A percentile compares a stretch with the other conserved stretches of the same genome.
These are phyloP conservation scores for Proteles cristata DNA, from an alignment of 2,113 vertebrate genomes.

Conservation along the genomic window DNA sequence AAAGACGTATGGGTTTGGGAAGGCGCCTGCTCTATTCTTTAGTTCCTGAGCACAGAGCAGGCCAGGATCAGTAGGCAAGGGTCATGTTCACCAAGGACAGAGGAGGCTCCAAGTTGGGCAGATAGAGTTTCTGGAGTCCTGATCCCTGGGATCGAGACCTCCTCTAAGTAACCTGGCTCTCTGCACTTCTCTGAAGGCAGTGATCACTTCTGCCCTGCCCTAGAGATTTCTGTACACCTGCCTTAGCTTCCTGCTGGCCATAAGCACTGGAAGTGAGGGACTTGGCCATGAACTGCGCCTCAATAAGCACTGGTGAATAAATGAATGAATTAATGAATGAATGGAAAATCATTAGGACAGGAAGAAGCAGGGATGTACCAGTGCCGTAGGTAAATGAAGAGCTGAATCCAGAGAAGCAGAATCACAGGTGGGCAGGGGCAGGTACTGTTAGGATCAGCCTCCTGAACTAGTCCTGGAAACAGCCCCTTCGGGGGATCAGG, in stretches of 20 bases:
- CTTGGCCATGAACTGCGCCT: too few relatives aligned
- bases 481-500: not conserved
- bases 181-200: not conserved
- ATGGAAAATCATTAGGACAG: not conserved
- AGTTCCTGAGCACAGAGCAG: not conserved
- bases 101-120: not conserved
- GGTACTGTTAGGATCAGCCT: not conserved
- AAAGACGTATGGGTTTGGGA: too few relatives aligned
- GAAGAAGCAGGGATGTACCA: not conserved
- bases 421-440: not conserved
- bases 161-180: rapidly evolving
- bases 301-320: rapidly evolving
- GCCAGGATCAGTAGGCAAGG: too few relatives aligned
- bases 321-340: rapidly evolving
- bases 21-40: not conserved
- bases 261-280: not conserved
- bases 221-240: rapidly evolving
- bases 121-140: not conserved
- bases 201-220: not conserved
- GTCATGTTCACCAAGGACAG: rapidly evolving
- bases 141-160: not conserved
- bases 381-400: too few relatives aligned
- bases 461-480: not conserved
- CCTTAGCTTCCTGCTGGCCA: not conserved
- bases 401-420: not conserved